Percentiles rank a stretch among this genome's conserved stretches.
Conservation (phyloP, 2,113 vertebrate species). For the Chascanopsetta lugubris region DNA sequence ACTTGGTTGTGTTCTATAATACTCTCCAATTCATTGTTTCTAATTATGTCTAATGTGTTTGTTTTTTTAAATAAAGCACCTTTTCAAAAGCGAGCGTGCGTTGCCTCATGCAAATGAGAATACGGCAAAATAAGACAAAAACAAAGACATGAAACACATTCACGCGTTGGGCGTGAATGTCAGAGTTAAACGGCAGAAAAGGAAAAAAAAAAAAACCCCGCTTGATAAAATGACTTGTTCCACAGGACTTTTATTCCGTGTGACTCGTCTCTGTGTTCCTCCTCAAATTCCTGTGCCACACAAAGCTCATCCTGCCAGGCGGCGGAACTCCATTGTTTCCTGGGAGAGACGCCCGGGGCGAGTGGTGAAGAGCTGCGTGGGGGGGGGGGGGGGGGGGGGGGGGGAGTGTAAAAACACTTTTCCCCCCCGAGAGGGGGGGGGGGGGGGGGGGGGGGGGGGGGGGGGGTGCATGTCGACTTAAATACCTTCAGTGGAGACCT, state of each 20-base stretch:
- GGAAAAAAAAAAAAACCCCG: background rate
- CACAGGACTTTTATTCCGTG: constrained; percentile 30
- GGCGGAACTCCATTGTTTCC: constrained; percentile 72
- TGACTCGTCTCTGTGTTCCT: constrained; percentile 34
- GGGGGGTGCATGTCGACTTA: constrained; percentile 75
- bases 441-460: constrained; percentile 69
- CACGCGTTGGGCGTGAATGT: too few species aligned
- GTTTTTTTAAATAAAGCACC: too few species aligned
- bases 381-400: too few species aligned
- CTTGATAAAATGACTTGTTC: background rate
- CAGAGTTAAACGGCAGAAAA: background rate
- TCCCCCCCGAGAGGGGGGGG: too few species aligned
- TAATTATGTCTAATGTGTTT: too few species aligned
- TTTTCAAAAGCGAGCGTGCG: too few species aligned
- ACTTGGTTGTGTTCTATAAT: too few species aligned
- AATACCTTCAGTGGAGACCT: constrained; percentile 75
- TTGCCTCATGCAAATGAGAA: too few species aligned
- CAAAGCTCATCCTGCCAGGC: constrained; percentile 51
- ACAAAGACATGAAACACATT: background rate
- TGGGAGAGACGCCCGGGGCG: constrained; percentile 68
- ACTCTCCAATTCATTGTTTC: too few species aligned
- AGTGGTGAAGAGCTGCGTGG: constrained; percentile 70
- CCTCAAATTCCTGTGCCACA: constrained; percentile 51
- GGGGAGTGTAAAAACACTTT: too few species aligned
- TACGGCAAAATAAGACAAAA: too few species aligned